Evolutionary conservation across 2,888 invertebrate genomes (phyloP), one percentile per base, ranked within the genome.

Genomic region (Tinea trinotella): DNA sequence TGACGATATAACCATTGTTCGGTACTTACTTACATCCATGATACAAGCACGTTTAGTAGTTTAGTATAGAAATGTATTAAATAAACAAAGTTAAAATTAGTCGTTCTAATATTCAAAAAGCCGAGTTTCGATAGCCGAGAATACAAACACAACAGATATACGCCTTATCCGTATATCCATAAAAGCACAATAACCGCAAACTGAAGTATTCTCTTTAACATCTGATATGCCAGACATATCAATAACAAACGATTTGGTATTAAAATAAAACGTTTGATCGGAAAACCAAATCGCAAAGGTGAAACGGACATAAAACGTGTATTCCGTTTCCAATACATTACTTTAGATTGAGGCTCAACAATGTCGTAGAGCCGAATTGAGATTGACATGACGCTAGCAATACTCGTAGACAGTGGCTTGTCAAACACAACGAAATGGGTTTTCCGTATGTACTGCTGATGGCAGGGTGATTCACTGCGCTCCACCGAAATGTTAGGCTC

Each of bases 391-490:
- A 46, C 55, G 53, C 56, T 35, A 30, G 54, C 55, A 7, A 34
- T 4, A 19, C 40, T 35, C 12, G 53, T 18, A 24, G 40, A 50
- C 50, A 50, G 36, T 36, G 54, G 57, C 49, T 48, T 54, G 59
- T 58, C 59, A 59, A 59, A 58, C 57, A 55, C 52, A 57, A 50
- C 50, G 57, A 57, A 56, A 55, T 59, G 57, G 54, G 56, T 55
- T 56, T 56, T 54, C 53, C 49, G 49, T 50, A 34, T 52, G 52
- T 44, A 52, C 35, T 52, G 55, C 55, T 55, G 55, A 55, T 44
- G 46, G 40, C 17, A 36, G 24, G 50, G 40, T 55, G 55, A 53
- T 53, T 55, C 55, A 55, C 30, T 15, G 40, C 24, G 15, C 19
- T 48, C 19, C 2, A 19, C 17, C 48, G 19, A 18, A 20, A 6